Evolutionary conservation across 2,113 vertebrate genomes (phyloP).

Genomic region (Prionailurus bengalensis): DNA sequence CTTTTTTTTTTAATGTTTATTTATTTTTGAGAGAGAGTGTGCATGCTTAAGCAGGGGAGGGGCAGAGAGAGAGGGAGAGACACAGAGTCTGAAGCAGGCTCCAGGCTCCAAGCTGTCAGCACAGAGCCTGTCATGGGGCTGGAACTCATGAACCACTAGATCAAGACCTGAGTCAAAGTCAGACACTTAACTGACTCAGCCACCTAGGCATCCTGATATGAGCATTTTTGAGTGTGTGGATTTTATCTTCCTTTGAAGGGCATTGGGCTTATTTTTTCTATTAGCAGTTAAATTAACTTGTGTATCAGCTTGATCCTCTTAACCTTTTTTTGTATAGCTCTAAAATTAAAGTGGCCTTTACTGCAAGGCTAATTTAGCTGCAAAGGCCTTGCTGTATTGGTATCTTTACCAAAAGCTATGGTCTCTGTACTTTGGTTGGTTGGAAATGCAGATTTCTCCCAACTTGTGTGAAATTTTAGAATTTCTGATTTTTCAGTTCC

Average conservation of each 20-base stretch:
- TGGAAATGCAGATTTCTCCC: background rate
- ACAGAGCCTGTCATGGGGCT: no score
- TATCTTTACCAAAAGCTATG: background rate
- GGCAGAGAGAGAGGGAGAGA: no score
- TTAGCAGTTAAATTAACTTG: background rate
- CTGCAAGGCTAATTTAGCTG: background rate
- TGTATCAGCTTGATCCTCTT: background rate
- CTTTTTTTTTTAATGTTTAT: background rate
- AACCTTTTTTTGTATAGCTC: background rate
- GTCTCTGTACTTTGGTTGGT: conserved; percentile 4
- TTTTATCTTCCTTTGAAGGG: conserved; percentile 30
- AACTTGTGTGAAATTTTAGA: background rate
- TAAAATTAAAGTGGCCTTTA: background rate
- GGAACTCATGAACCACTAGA: no score
- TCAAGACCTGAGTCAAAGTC: no score
- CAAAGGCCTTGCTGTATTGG: background rate
- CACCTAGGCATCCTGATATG: no score
- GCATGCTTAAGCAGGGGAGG: no score
- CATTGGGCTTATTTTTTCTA: background rate
- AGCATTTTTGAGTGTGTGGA: background rate
- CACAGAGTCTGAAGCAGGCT: no score
- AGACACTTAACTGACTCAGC: no score
- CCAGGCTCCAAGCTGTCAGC: no score
- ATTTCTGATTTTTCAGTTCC: conserved; percentile 32
- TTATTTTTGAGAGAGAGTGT: no score